A percentile compares a stretch with the other conserved stretches of the same genome.
Evolutionary conservation across 2,797 vertebrate species (phyloP).

Genomic region (Buceros bicornis): DNA sequence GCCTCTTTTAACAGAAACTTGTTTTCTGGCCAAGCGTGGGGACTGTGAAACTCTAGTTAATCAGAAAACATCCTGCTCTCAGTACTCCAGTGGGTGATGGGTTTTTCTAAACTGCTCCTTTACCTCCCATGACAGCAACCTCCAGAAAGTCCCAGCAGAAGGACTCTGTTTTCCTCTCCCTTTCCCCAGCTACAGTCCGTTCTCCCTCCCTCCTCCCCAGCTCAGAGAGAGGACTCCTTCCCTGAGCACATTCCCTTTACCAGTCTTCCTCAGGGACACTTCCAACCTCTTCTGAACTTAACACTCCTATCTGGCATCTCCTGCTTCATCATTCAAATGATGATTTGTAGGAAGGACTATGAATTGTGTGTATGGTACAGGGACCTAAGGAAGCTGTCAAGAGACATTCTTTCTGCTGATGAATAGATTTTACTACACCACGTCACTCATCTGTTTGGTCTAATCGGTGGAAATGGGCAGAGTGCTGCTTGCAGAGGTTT

Average conservation of each 20-base stretch:
- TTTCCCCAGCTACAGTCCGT: not conserved
- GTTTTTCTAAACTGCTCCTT: not conserved
- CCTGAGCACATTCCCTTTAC: not conserved
- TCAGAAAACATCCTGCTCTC: not conserved
- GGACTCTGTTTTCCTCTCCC: not conserved
- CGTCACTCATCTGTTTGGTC: fast-evolving
- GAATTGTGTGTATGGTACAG: not conserved
- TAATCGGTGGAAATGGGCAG: not conserved
- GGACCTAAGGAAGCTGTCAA: not conserved
- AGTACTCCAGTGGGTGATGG: not conserved
- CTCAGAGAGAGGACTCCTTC: not conserved
- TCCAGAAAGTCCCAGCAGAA: not conserved
- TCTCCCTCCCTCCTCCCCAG: not conserved
- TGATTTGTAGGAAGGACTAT: not conserved
- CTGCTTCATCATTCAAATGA: not conserved
- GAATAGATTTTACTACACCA: not conserved
- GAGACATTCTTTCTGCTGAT: not conserved
- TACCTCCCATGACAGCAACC: not conserved
- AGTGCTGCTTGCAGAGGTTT: not conserved
- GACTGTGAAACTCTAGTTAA: not conserved
- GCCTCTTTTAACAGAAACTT: not conserved
- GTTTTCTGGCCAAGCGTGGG: not conserved
- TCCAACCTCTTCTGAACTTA: not conserved
- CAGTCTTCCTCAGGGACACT: not conserved
- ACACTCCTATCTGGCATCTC: not conserved